These are phyloP conservation scores for Habrosyne pyritoides DNA, from an alignment of 2,888 invertebrate species.

Conservation along the genomic window DNA sequence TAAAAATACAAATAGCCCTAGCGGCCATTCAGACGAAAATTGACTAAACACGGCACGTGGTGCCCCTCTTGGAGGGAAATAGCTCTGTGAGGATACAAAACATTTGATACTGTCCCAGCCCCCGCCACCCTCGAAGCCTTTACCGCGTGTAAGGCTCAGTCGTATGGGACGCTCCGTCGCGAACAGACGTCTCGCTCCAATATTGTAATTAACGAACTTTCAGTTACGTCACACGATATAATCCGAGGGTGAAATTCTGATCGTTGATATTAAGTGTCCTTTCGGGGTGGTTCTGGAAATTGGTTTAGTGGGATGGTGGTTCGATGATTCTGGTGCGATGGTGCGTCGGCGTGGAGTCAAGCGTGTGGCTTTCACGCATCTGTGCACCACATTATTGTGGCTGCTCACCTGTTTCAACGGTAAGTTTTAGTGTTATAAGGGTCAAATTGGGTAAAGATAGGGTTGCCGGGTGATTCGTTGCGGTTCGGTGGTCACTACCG, in stretches of 20 bases:
- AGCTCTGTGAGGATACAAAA: constrained; percentile 70
- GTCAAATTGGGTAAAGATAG: constrained; percentile 49
- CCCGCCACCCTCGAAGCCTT: constrained; percentile 53
- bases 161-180: constrained; percentile 51
- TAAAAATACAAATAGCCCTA: constrained; percentile 67
- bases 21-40: constrained; percentile 65
- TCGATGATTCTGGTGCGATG: constrained; percentile 71
- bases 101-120: constrained; percentile 69
- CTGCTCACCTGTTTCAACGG: constrained; percentile 73
- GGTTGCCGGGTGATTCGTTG: constrained; percentile 46
- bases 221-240: constrained; percentile 69
- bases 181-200: constrained; percentile 48
- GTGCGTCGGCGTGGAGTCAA: constrained; percentile 65
- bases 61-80: constrained; percentile 63
- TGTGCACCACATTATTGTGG: constrained; percentile 67
- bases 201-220: constrained; percentile 46
- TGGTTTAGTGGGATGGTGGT: constrained; percentile 71
- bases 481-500: constrained; percentile 56
- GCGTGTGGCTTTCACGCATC: constrained; percentile 61
- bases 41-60: constrained; percentile 75
- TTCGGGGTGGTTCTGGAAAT: constrained; percentile 39
- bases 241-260: constrained; percentile 57
- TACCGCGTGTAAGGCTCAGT: constrained; percentile 55
- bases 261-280: constrained; percentile 50
- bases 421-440: constrained; percentile 60